Conservation (phyloP, 2,797 vertebrate genomes). For the Typhlichthys eigenmanni region DNA sequence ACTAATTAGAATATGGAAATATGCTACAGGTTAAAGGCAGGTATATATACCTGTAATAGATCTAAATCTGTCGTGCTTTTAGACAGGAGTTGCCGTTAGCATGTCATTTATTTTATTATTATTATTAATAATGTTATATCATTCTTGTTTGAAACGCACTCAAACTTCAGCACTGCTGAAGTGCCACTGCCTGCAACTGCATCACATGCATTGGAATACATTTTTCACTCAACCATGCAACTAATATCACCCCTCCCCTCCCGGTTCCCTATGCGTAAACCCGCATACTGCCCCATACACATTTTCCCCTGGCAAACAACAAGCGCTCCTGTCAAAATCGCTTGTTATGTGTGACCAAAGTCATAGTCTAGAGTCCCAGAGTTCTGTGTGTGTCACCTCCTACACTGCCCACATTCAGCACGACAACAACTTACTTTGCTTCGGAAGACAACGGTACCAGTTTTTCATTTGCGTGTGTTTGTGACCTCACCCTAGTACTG, state of each 20-base stretch:
- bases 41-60: conserved; percentile 4
- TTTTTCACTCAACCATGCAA: conserved; percentile 6
- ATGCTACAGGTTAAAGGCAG: not conserved
- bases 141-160: not conserved
- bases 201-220: conserved; percentile 10
- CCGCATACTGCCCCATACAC: too few species aligned
- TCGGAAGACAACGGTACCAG: too few species aligned
- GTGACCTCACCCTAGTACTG: too few species aligned
- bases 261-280: not conserved
- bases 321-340: too few species aligned
- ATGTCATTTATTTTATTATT: not conserved
- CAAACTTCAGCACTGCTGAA: conserved; percentile 5
- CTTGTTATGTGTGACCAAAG: too few species aligned
- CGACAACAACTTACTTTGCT: too few species aligned
- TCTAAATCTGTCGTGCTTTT: conserved; percentile 8
- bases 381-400: too few species aligned
- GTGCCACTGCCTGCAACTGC: conserved; percentile 28
- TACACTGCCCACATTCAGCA: too few species aligned
- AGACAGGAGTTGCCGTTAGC: conserved; percentile 13
- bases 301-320: too few species aligned
- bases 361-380: too few species aligned
- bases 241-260: not conserved
- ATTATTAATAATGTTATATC: not conserved
- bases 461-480: too few species aligned
- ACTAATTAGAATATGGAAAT: not conserved